These are phyloP conservation scores for Hycleus phaleratus DNA, from an alignment of 1,140 invertebrate genomes.

Conservation along the genomic window DNA sequence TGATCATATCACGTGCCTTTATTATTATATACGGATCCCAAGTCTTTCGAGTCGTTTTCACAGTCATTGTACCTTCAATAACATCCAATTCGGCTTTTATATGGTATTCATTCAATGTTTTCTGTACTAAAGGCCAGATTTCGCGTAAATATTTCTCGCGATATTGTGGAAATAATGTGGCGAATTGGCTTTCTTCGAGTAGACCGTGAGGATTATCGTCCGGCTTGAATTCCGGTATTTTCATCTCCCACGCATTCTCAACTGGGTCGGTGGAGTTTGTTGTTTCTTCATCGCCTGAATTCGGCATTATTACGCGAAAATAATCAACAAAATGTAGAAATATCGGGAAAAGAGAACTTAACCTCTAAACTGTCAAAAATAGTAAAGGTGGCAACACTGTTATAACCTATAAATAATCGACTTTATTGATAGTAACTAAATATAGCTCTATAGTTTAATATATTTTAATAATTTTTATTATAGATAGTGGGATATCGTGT, in stretches of 20 bases:
- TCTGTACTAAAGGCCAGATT: slow-evolving; percentile 92
- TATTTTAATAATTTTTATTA: too few relatives aligned
- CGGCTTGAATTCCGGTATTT: slow-evolving; percentile 82
- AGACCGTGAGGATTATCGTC: slow-evolving; percentile 85
- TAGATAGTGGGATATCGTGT: too few relatives aligned
- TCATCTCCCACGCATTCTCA: slow-evolving; percentile 81
- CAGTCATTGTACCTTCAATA: slow-evolving; percentile 89
- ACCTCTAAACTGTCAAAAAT: too few relatives aligned
- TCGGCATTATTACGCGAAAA: slow-evolving; percentile 26
- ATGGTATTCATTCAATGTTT: slow-evolving; percentile 66
- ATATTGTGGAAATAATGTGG: slow-evolving; percentile 75
- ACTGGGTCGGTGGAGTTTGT: slow-evolving; percentile 47
- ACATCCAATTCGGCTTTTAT: slow-evolving; percentile 91
- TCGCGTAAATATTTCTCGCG: slow-evolving; percentile 94
- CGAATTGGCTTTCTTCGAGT: slow-evolving; percentile 59
- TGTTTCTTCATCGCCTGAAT: slow-evolving; percentile 34
- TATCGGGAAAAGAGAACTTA: too few relatives aligned
- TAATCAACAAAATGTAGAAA: not conserved
- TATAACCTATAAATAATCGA: too few relatives aligned
- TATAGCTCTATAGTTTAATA: too few relatives aligned
- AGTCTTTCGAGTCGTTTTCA: slow-evolving; percentile 92
- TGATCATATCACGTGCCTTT: slow-evolving; percentile 94
- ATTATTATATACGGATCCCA: slow-evolving; percentile 98
- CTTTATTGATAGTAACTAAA: too few relatives aligned
- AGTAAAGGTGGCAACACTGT: too few relatives aligned